Conservation (phyloP, 2,113 vertebrate genomes). For the Oenanthe melanoleuca region DNA sequence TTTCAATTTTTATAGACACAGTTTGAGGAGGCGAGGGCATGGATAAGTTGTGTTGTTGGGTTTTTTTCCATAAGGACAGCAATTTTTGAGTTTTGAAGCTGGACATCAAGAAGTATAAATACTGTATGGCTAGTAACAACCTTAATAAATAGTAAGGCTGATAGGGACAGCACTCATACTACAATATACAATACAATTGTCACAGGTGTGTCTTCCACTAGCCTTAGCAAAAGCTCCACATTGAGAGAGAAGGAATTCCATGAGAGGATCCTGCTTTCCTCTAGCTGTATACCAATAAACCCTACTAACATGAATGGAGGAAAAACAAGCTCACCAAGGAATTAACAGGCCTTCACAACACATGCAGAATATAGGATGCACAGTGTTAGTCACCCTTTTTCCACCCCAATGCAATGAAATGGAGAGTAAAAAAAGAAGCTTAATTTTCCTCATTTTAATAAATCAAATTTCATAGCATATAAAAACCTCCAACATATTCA, state of each 20-base stretch:
- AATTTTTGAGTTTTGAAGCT: neutral
- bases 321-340: neutral
- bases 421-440: neutral
- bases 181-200: neutral
- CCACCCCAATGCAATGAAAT: neutral
- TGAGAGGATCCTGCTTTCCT: neutral
- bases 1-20: neutral
- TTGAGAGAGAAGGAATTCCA: neutral
- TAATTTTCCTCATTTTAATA: neutral
- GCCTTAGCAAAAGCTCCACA: neutral
- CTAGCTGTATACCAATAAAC: neutral
- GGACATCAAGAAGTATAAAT: neutral
- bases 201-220: neutral
- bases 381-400: neutral
- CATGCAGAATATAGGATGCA: neutral
- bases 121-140: neutral
- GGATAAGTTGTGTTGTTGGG: no score
- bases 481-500: neutral
- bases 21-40: fast-evolving
- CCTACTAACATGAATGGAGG: neutral
- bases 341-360: neutral
- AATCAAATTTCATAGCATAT: neutral
- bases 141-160: neutral
- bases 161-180: neutral
- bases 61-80: neutral